A percentile compares a stretch with the other conserved stretches of the same genome.
Evolutionary conservation across 2,113 vertebrate species (phyloP).

Genomic region (Myxocyprinus asiaticus): DNA sequence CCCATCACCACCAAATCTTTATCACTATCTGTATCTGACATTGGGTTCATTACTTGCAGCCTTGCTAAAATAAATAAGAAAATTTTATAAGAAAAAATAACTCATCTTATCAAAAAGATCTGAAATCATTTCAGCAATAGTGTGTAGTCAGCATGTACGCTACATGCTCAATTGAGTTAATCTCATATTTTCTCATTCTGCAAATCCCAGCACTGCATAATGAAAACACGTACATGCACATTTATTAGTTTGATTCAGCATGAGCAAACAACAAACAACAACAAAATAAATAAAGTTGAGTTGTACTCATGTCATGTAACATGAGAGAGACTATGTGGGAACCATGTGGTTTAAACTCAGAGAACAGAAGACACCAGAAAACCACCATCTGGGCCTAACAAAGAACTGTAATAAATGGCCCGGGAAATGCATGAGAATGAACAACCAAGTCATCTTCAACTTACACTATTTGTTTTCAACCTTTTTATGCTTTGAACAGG

Average conservation of each 20-base stretch:
- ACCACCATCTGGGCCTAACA: slow-evolving; percentile 51
- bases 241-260: slow-evolving; percentile 27
- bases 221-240: slow-evolving; percentile 6
- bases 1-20: slow-evolving; percentile 2
- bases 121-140: slow-evolving; percentile 29
- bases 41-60: slow-evolving; percentile 6
- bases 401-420: slow-evolving; percentile 51
- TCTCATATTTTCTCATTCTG: slow-evolving; percentile 35
- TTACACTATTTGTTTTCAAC: slow-evolving; percentile 26
- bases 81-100: not conserved
- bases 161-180: slow-evolving; percentile 27
- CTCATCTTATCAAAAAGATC: slow-evolving; percentile 30
- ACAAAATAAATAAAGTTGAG: slow-evolving; percentile 8
- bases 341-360: slow-evolving; percentile 35
- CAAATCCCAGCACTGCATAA: slow-evolving; percentile 27
- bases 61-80: slow-evolving; percentile 16
- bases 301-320: slow-evolving; percentile 28
- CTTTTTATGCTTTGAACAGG: slow-evolving; percentile 42
- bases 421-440: slow-evolving; percentile 46
- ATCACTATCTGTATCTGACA: slow-evolving; percentile 5
- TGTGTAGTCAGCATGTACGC: slow-evolving; percentile 41
- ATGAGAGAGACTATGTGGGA: slow-evolving; percentile 16
- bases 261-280: slow-evolving; percentile 13
- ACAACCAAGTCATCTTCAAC: slow-evolving; percentile 47
- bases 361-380: slow-evolving; percentile 42